A percentile compares a stretch with the other conserved stretches of the same genome.
Conservation (phyloP, 2,888 invertebrate species). For the Lepidochitona cinerea region DNA sequence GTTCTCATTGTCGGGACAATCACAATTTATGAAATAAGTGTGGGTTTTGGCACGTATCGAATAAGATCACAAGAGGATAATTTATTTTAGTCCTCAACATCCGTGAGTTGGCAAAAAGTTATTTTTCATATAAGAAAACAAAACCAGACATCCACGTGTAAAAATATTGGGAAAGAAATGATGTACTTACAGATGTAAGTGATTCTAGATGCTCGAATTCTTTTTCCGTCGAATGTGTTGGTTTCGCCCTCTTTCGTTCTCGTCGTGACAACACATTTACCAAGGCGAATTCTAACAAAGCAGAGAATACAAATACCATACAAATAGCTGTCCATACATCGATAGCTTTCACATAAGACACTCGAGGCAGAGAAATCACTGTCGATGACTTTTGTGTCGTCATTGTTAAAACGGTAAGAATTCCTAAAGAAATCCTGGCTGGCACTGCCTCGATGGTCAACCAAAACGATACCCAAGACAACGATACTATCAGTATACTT, state of each 20-base stretch:
- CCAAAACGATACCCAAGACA: conserved; percentile 61
- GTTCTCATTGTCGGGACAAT: too few relatives aligned
- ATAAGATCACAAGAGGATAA: too few relatives aligned
- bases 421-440: conserved; percentile 48
- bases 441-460: conserved; percentile 53
- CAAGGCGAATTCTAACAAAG: conserved; percentile 52
- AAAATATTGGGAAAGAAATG: too few relatives aligned
- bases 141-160: too few relatives aligned
- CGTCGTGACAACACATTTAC: conserved; percentile 46
- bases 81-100: too few relatives aligned
- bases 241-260: conserved; percentile 12
- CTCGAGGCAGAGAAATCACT: conserved; percentile 40
- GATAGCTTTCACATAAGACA: conserved; percentile 56
- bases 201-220: too few relatives aligned
- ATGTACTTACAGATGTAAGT: too few relatives aligned
- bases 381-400: conserved; percentile 47
- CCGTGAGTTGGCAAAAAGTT: too few relatives aligned
- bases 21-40: too few relatives aligned
- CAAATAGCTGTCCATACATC: conserved; percentile 58
- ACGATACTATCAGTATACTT: conserved; percentile 52
- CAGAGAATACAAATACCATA: conserved; percentile 49
- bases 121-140: too few relatives aligned
- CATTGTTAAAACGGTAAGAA: conserved; percentile 49
- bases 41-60: too few relatives aligned
- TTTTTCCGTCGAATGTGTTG: too few relatives aligned